phyloP scores from a whole-genome alignment of 30 jellyfish, hydroid and myxozoan species.

The Pseudorhiza aurosa region DNA sequence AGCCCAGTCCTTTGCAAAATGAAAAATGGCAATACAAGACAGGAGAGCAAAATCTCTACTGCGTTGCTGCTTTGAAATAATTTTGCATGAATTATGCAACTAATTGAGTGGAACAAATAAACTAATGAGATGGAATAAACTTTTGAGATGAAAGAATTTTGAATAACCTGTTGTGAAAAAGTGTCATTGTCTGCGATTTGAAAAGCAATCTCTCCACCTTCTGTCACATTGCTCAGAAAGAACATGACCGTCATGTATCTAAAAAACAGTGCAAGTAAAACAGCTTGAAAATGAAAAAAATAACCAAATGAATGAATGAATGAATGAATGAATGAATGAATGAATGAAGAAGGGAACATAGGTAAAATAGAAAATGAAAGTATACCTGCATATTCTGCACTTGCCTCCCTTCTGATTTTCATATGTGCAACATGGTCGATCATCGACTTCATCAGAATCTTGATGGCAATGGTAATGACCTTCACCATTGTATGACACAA shows the following conservation, averaged over 20 bases:
- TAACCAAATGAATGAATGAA: too few relatives aligned
- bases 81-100: too few relatives aligned
- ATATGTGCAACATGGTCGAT: conserved; percentile 86
- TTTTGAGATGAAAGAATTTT: too few relatives aligned
- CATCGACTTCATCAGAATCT: conserved; percentile 81
- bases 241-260: conserved; percentile 69
- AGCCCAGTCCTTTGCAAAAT: conserved; percentile 65
- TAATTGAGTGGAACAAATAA: too few relatives aligned
- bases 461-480: conserved; percentile 94
- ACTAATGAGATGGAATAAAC: too few relatives aligned
- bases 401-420: conserved; percentile 26
- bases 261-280: too few relatives aligned
- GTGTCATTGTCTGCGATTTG: conserved; percentile 78
- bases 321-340: background rate
- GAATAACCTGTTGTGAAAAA: conserved; percentile 42
- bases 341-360: too few relatives aligned
- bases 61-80: too few relatives aligned
- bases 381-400: conserved; percentile 82
- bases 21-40: background rate
- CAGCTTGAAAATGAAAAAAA: too few relatives aligned
- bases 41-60: too few relatives aligned
- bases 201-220: conserved; percentile 74
- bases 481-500: conserved; percentile 74
- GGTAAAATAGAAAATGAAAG: background rate
- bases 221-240: conserved; percentile 60